Percentiles rank a stretch among this genome's conserved stretches.
Evolutionary conservation across 2,888 invertebrate genomes (phyloP).

Genomic region (Dicyrtoma fusca): DNA sequence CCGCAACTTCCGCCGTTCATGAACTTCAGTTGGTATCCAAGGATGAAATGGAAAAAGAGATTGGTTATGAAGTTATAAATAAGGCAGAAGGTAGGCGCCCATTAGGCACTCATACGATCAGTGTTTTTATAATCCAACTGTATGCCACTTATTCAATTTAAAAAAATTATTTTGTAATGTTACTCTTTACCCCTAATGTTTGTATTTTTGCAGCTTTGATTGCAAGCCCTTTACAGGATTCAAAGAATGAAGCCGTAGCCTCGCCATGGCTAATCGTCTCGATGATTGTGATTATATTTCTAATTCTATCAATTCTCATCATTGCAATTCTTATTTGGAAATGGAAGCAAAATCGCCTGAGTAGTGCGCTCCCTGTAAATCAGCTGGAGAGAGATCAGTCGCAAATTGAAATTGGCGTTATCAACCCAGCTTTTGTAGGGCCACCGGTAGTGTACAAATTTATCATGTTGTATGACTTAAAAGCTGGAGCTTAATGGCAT

Average conservation of each 20-base stretch:
- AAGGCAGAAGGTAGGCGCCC: slow-evolving; percentile 53
- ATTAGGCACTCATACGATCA: too few species aligned
- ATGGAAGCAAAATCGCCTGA: slow-evolving; percentile 53
- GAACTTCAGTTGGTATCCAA: slow-evolving; percentile 49
- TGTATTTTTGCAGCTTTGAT: slow-evolving; percentile 22
- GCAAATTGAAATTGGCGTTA: slow-evolving; percentile 51
- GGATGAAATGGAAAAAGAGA: slow-evolving; percentile 51
- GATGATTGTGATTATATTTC: slow-evolving; percentile 43
- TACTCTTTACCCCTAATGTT: too few species aligned
- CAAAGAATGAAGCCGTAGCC: slow-evolving; percentile 31
- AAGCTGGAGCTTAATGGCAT: too few species aligned
- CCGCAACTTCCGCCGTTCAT: slow-evolving; percentile 53
- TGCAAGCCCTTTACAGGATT: slow-evolving; percentile 24
- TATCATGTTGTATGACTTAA: too few species aligned
- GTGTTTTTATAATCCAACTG: too few species aligned
- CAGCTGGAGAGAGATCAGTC: slow-evolving; percentile 46
- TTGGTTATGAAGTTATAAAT: slow-evolving; percentile 54
- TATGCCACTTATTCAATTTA: too few species aligned
- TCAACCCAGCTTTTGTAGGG: slow-evolving; percentile 55
- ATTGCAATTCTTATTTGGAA: slow-evolving; percentile 53
- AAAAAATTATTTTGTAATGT: too few species aligned
- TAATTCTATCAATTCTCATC: slow-evolving; percentile 43
- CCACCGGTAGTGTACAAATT: slow-evolving; percentile 49
- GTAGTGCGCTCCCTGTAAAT: slow-evolving; percentile 34
- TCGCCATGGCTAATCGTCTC: slow-evolving; percentile 53